phyloP scores from a whole-genome alignment of 1,140 invertebrate species.

The Drosophila orosa region DNA sequence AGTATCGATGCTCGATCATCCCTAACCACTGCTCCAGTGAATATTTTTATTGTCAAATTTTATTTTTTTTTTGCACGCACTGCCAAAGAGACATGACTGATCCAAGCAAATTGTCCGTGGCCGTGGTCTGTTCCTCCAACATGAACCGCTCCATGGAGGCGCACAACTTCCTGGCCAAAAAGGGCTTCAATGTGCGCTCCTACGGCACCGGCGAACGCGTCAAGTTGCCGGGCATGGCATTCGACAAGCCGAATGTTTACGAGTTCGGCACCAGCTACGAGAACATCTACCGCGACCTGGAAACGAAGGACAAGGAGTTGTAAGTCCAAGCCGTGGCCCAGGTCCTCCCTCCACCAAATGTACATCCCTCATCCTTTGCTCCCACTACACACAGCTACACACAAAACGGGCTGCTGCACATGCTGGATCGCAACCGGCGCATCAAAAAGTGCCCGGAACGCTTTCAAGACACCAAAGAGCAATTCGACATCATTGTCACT shows the following conservation, averaged over 20 bases:
- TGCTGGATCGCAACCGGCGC: slow-evolving; percentile 98
- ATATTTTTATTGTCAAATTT: background rate
- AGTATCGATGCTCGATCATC: no score
- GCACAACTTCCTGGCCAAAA: slow-evolving; percentile 98
- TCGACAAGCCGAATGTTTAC: slow-evolving; percentile 98
- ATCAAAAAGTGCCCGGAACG: slow-evolving; percentile 98
- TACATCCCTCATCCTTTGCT: slow-evolving; percentile 28
- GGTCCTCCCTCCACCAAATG: background rate
- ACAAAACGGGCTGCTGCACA: slow-evolving; percentile 99
- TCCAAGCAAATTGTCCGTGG: slow-evolving; percentile 89
- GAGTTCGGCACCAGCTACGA: slow-evolving; percentile 99
- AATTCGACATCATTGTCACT: slow-evolving; percentile 98
- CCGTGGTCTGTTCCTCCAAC: slow-evolving; percentile 99
- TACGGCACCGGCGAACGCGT: slow-evolving; percentile 99
- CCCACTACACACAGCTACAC: slow-evolving; percentile 96
- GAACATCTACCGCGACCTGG: slow-evolving; percentile 98
- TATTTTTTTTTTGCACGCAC: slow-evolving; percentile 45
- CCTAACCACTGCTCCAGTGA: no score
- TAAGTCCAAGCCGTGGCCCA: slow-evolving; percentile 85
- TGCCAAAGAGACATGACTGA: slow-evolving; percentile 75
- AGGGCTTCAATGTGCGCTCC: slow-evolving; percentile 96
- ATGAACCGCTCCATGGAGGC: slow-evolving; percentile 99
- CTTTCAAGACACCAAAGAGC: slow-evolving; percentile 95
- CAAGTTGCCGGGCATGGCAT: slow-evolving; percentile 97
- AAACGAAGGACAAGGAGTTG: slow-evolving; percentile 94